phyloP scores from a whole-genome alignment of 2,113 vertebrate species.

The Hippotragus niger region DNA sequence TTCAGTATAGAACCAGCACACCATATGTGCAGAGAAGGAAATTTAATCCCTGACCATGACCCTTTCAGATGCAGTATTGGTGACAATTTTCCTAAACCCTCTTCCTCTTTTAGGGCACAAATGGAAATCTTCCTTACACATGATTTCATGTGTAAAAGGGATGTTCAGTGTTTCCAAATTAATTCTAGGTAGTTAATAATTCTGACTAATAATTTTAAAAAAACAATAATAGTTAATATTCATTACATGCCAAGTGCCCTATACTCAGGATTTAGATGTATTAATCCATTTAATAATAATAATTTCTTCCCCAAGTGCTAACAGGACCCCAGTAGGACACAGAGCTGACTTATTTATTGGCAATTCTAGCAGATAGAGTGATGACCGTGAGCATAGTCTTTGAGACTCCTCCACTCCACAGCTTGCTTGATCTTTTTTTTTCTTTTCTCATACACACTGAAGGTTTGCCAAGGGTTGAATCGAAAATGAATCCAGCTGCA shows the following conservation, averaged over 20 bases:
- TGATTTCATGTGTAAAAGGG: not conserved
- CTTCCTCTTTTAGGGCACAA: not conserved
- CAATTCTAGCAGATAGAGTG: not conserved
- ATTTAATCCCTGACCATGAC: not conserved
- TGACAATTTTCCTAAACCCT: not conserved
- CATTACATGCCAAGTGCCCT: not conserved
- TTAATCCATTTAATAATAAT: not conserved
- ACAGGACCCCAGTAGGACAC: not conserved
- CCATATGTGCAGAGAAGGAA: not conserved
- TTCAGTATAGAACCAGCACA: accelerated
- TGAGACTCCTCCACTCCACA: not conserved
- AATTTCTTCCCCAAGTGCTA: not conserved
- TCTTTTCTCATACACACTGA: not conserved
- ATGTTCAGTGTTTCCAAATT: not conserved
- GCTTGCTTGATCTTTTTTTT: too few species aligned
- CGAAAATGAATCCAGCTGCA: constrained; percentile 39
- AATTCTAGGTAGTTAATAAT: not conserved
- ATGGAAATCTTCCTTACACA: not conserved
- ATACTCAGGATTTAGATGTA: not conserved
- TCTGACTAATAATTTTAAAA: not conserved
- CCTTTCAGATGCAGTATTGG: not conserved
- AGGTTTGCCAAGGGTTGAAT: constrained; percentile 19
- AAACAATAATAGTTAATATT: not conserved
- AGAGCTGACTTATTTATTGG: not conserved
- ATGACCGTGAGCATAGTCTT: not conserved